These are phyloP conservation scores for Habropoda laboriosa DNA, from an alignment of 1,140 invertebrate species.

Conservation along the genomic window DNA sequence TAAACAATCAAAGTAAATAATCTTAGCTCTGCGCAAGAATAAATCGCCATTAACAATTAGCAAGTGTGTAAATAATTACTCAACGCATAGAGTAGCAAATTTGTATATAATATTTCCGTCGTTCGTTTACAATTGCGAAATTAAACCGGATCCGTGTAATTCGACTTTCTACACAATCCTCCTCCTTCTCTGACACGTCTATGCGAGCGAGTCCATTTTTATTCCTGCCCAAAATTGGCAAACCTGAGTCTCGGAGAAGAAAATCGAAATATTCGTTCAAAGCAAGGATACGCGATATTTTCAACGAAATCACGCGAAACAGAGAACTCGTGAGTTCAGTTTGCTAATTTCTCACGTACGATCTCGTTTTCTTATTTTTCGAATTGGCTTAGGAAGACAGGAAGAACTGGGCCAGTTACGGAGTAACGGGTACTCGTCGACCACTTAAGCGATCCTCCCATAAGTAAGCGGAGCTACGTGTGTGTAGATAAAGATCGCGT, in stretches of 20 bases:
- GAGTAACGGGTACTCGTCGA: conserved; percentile 56
- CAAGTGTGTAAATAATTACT: no score
- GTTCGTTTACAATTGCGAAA: background rate
- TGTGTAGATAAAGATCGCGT: conserved; percentile 24
- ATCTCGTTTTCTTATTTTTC: conserved; percentile 15
- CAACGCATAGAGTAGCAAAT: no score
- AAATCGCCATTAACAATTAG: no score
- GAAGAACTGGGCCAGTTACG: conserved; percentile 58
- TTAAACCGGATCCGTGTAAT: conserved; percentile 19
- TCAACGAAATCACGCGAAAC: background rate
- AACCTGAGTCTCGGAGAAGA: fast-evolving
- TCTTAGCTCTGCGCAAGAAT: no score
- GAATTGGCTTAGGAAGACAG: conserved; percentile 17
- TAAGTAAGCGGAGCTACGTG: conserved; percentile 6
- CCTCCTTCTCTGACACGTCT: background rate
- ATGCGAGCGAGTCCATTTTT: background rate
- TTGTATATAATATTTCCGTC: no score
- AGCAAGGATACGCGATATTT: background rate
- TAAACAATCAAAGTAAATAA: no score
- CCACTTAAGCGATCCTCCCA: conserved; percentile 32
- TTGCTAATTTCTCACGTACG: background rate
- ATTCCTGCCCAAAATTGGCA: background rate
- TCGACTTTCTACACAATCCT: conserved; percentile 9
- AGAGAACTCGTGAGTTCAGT: fast-evolving
- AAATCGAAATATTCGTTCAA: background rate